Evolutionary conservation across 2,797 vertebrate species (phyloP), one percentile per base, ranked within the genome.

Genomic region (Lycodopsis pacificus): DNA sequence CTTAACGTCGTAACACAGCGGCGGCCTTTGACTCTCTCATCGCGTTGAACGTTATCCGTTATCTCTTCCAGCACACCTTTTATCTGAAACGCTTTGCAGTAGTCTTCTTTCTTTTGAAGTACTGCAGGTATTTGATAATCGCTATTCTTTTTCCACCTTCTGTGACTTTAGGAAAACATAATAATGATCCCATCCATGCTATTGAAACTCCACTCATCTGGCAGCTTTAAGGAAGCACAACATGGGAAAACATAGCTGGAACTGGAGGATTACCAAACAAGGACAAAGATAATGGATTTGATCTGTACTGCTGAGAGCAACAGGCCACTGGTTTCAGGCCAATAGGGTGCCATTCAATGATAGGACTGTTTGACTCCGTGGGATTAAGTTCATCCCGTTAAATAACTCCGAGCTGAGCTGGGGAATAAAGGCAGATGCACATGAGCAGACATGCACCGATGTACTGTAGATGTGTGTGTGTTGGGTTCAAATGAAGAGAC

Each of bases 321-420:
- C 27, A 58, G 83, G 86, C 62, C 90, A 91, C 36, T 42, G 86
- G 71, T 87, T 92, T 92, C 88, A 86, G 79, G 57, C 65, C 87
- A 56, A 76, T n/a, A 70, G 89, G 90, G 83, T 68, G 87, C 86
- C 79, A 79, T 85, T 89, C 84, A 86, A 75, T 75, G 83, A 85
- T 61, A 30, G 44, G 53, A 63, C 51, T 65, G 88, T 64, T 80
- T 63, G 81, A 82, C 81, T 83, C 65, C 42, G 76, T n/a, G 58
- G 88, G 88, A 88, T 88, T 86, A 79, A 58, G 62, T 81, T 85
- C 77, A 88, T 89, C 73, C 77, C 46, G 61, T 88, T 78, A 86
- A 87, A 76, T 79, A 73, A 77, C 77, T 81, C 64, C 58, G 71
- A 74, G 71, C 30, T 15, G 53, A 46, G 81, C 85, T 71, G 80